Percentiles rank a stretch among this genome's conserved stretches.
Evolutionary conservation across 2,113 vertebrate species (phyloP).

Genomic region (Corythornis madagascariensis): DNA sequence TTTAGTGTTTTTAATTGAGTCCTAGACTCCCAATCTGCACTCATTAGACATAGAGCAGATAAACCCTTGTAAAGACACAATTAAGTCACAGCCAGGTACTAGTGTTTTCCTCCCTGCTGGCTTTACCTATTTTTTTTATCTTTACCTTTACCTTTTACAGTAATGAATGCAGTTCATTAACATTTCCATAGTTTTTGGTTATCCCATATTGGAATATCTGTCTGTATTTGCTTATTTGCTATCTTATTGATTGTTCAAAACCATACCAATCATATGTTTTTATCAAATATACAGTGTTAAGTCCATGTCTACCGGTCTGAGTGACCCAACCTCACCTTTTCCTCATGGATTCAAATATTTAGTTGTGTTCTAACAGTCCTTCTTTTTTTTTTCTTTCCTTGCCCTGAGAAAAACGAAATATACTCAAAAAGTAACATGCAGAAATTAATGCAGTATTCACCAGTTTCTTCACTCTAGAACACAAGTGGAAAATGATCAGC

Average conservation of each 20-base stretch:
- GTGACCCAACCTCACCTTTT: neutral
- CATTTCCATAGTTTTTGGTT: slow-evolving; percentile 55
- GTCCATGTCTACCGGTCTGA: neutral
- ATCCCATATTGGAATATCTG: slow-evolving; percentile 4
- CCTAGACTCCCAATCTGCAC: slow-evolving; percentile 48
- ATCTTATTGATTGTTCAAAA: neutral
- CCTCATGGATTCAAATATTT: neutral
- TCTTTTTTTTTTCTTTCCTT: neutral
- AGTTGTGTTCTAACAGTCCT: neutral
- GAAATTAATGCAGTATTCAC: neutral
- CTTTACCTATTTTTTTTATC: slow-evolving; percentile 10
- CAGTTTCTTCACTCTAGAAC: neutral
- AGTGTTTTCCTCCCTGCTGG: slow-evolving; percentile 53
- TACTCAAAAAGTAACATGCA: neutral
- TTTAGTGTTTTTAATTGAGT: slow-evolving; percentile 62
- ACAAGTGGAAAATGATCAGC: neutral
- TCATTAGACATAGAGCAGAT: slow-evolving; percentile 51
- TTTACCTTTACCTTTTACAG: too few relatives aligned
- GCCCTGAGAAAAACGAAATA: neutral
- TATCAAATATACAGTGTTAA: neutral
- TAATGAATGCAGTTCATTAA: slow-evolving; percentile 42
- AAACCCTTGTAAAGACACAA: slow-evolving; percentile 54
- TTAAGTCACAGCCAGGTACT: slow-evolving; percentile 66
- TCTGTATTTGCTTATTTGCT: slow-evolving; percentile 14
- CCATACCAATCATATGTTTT: neutral